Evolutionary conservation across 2,113 vertebrate genomes (phyloP).

Genomic region (Copsychus sechellarum): DNA sequence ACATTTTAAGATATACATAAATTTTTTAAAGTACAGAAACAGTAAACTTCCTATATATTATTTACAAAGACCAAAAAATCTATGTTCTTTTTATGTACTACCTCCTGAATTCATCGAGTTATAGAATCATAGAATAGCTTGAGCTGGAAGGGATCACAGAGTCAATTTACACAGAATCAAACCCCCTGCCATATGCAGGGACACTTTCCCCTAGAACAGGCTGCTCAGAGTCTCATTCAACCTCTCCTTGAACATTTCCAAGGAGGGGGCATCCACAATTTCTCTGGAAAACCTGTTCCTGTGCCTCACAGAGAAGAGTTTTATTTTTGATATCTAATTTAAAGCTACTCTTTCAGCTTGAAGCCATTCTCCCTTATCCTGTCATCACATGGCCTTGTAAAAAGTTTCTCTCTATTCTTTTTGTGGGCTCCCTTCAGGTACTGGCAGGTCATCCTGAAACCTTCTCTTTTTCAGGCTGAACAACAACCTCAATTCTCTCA

Average conservation of each 20-base stretch:
- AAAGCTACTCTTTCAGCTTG: background rate
- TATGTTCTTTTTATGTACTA: background rate
- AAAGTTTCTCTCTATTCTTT: background rate
- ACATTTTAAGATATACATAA: background rate
- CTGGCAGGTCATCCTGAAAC: background rate
- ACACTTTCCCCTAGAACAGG: background rate
- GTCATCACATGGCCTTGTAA: background rate
- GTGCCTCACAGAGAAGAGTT: background rate
- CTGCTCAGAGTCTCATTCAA: background rate
- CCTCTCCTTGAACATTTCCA: background rate
- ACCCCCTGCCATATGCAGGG: too few species aligned
- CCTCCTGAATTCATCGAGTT: background rate
- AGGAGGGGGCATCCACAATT: background rate
- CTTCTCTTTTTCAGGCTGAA: background rate
- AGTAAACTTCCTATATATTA: background rate
- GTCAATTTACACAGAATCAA: background rate
- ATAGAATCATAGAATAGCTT: background rate
- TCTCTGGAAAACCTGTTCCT: background rate
- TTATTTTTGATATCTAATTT: background rate
- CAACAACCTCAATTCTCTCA: background rate
- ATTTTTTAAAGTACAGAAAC: background rate
- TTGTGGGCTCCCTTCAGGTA: background rate
- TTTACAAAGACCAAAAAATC: background rate
- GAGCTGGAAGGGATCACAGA: background rate
- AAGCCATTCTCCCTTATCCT: background rate